Percentiles rank a stretch among this genome's conserved stretches.
Evolutionary conservation across 2,888 invertebrate species (phyloP).

Genomic region (Dorcus hopei): DNA sequence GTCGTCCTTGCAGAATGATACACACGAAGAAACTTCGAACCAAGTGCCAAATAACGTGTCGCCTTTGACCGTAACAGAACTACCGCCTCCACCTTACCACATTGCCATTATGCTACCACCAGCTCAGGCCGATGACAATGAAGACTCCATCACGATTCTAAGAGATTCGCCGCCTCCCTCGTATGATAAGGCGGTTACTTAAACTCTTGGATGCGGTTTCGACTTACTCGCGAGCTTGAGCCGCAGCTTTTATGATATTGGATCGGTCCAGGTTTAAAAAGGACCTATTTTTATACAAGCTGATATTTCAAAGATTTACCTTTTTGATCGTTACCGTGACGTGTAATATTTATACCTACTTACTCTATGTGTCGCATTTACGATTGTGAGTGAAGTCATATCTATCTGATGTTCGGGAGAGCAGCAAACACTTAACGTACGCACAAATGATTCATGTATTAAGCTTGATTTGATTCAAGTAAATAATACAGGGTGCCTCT

Average conservation of each 20-base stretch:
- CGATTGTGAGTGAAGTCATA: too few relatives aligned
- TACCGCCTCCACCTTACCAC: constrained; percentile 78
- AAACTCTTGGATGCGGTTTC: constrained; percentile 30
- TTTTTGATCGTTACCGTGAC: too few relatives aligned
- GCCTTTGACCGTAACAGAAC: constrained; percentile 34
- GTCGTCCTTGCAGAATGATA: constrained; percentile 14
- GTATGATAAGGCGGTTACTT: constrained; percentile 72
- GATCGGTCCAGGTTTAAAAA: not conserved
- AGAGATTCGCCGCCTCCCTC: constrained; percentile 69
- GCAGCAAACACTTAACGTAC: too few relatives aligned
- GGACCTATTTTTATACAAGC: not conserved
- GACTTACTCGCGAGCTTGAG: not conserved
- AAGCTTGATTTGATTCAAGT: too few relatives aligned
- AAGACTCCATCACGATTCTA: constrained; percentile 31
- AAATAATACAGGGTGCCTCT: too few relatives aligned
- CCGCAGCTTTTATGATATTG: not conserved
- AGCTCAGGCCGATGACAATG: constrained; percentile 51
- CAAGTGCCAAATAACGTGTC: constrained; percentile 27
- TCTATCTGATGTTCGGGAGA: too few relatives aligned
- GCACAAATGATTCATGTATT: too few relatives aligned
- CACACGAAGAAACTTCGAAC: constrained; percentile 19
- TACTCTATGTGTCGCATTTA: too few relatives aligned
- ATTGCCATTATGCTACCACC: constrained; percentile 70
- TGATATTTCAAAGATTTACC: not conserved
- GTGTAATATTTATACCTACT: too few relatives aligned